Percentiles rank a stretch among this genome's conserved stretches.
Conservation (phyloP, 2,113 vertebrate species). For the Esox niger region DNA sequence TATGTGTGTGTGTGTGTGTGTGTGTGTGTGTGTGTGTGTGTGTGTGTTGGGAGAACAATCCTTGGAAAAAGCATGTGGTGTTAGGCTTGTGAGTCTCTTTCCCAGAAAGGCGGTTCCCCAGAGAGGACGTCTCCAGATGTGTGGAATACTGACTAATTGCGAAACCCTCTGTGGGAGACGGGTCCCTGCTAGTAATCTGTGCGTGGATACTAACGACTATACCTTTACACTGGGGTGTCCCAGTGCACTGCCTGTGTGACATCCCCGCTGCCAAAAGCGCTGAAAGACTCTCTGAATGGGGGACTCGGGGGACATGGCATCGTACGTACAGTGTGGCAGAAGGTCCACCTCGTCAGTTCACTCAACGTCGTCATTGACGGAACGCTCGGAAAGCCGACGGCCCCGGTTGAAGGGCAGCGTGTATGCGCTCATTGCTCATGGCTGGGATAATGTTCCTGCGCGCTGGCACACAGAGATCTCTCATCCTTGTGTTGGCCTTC, state of each 20-base stretch:
- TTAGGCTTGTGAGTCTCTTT: conserved; percentile 17
- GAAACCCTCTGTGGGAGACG: conserved; percentile 43
- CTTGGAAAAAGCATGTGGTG: conserved; percentile 33
- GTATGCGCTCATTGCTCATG: neutral
- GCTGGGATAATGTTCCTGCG: neutral
- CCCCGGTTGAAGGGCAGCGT: neutral
- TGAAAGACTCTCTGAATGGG: no score
- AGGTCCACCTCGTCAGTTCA: no score
- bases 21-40: conserved; percentile 13
- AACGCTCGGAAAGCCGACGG: neutral
- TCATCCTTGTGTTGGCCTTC: neutral
- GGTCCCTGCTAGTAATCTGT: conserved; percentile 11
- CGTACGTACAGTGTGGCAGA: no score
- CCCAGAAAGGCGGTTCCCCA: conserved; percentile 38
- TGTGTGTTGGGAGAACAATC: conserved; percentile 13
- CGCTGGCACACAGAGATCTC: neutral
- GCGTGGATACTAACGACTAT: no score
- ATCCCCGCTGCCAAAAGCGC: no score
- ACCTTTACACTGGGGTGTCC: no score
- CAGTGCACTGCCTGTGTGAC: no score
- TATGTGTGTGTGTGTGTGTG: conserved; percentile 10
- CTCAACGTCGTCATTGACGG: neutral
- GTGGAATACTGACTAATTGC: conserved; percentile 44
- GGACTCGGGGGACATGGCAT: no score
- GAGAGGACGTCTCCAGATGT: conserved; percentile 46